Conservation (phyloP, 2,113 vertebrate species). For the Mionectes macconnelli region DNA sequence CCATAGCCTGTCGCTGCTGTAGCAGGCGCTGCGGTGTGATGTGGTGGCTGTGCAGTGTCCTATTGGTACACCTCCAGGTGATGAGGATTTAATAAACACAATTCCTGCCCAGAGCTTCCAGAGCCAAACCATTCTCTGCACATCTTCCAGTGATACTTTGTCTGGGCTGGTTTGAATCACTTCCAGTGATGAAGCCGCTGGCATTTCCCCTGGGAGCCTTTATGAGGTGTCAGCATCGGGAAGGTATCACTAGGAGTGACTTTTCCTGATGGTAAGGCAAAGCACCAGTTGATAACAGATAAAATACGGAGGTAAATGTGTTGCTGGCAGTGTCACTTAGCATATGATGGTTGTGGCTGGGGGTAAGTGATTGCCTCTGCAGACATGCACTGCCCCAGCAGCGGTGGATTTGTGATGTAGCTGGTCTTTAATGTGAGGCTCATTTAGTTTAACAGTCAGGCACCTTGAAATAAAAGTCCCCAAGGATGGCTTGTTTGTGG, state of each 20-base stretch:
- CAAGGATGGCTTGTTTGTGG: slow-evolving; percentile 67
- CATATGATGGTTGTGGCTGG: background rate
- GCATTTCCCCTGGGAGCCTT: background rate
- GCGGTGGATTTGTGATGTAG: background rate
- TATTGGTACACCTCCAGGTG: background rate
- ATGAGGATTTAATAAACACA: background rate
- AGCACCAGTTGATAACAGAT: background rate
- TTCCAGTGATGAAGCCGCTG: background rate
- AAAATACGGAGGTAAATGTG: background rate
- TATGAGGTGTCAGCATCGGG: slow-evolving; percentile 3
- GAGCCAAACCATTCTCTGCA: background rate
- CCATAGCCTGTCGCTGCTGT: background rate
- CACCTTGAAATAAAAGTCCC: slow-evolving; percentile 70
- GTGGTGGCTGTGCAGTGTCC: background rate
- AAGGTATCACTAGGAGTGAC: background rate
- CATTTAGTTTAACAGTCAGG: slow-evolving; percentile 72
- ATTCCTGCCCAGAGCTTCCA: background rate
- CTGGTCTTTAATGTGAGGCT: slow-evolving; percentile 65
- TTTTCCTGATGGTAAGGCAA: slow-evolving; percentile 23
- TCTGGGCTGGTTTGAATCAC: background rate
- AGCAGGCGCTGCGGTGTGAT: background rate
- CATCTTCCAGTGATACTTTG: background rate
- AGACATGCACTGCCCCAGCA: background rate
- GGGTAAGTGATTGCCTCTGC: background rate
- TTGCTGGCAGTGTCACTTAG: background rate